A percentile compares a stretch with the other conserved stretches of the same genome.
Evolutionary conservation across 2,797 vertebrate species (phyloP).

Genomic region (Cuniculus paca): DNA sequence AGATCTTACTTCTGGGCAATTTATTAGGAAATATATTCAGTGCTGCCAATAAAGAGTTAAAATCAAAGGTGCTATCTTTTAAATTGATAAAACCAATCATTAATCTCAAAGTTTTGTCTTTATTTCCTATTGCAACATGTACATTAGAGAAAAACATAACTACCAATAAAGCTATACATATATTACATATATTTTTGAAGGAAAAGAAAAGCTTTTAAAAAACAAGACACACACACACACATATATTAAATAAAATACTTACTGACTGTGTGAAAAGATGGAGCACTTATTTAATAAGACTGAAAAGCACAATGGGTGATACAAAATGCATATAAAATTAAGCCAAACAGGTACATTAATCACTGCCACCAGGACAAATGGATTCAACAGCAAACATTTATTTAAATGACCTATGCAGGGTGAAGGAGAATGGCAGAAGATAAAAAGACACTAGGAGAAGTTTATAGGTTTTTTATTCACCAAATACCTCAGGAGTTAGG

Average conservation of each 20-base stretch:
- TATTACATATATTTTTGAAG: slow-evolving; percentile 43
- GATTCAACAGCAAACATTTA: slow-evolving; percentile 85
- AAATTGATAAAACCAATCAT: neutral
- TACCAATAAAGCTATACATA: neutral
- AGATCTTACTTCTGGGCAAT: neutral
- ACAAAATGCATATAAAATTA: slow-evolving; percentile 88
- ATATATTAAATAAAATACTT: slow-evolving; percentile 64
- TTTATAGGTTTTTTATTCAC: slow-evolving; percentile 74
- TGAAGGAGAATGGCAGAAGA: slow-evolving; percentile 85
- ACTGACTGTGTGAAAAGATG: slow-evolving; percentile 76
- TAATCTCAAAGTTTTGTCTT: slow-evolving; percentile 36
- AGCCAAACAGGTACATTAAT: slow-evolving; percentile 88
- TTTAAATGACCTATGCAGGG: slow-evolving; percentile 87
- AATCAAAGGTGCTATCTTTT: slow-evolving; percentile 51
- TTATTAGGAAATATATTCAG: neutral
- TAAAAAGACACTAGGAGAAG: slow-evolving; percentile 76
- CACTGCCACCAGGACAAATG: slow-evolving; percentile 89
- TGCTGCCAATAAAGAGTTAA: slow-evolving; percentile 30
- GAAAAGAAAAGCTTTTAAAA: slow-evolving; percentile 63
- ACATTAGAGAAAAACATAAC: neutral
- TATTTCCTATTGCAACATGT: neutral
- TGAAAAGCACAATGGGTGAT: slow-evolving; percentile 83
- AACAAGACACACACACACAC: slow-evolving; percentile 30
- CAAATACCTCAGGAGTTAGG: slow-evolving; percentile 62
- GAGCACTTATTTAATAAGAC: slow-evolving; percentile 84